Evolutionary conservation across 2,797 vertebrate genomes (phyloP), one percentile per base, ranked within the genome.

Genomic region (Dallia pectoralis): DNA sequence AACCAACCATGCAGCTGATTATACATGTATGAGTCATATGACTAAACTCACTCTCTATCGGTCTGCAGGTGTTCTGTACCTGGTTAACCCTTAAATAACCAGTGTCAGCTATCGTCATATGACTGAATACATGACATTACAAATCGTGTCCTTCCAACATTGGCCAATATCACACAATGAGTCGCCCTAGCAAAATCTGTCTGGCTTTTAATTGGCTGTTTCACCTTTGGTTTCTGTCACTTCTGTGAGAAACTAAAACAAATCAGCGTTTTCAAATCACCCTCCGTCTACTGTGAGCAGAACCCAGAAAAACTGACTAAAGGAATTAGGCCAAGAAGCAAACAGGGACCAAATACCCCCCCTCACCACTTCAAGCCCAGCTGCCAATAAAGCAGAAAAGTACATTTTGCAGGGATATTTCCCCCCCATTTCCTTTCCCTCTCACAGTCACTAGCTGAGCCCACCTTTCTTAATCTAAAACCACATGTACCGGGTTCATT

Each of bases 401-500:
- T 69, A 78, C 62, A 40, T 40, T 19, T 71, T 40, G 40, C 7
- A 7, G 5, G 40, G 70, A 65, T 67, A 67, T 29, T 63, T 75
- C 64, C 15, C 33, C n/a, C 74, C 71, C 47, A 77, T 84, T 27
- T 40, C 69, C 16, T 44, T 14, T n/a, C 67, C 48, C 16, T 53
- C 30, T 49, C 18, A 40, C 30, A 36, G 51, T 19, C 22, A 9
- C 47, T 67, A 64, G 36, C 40, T 27, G 66, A 67, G 71, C 73
- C 59, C 40, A 81, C 79, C 72, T 22, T 16, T 68, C 76, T 79
- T 74, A 68, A 81, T 78, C 74, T 78, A 72, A 77, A 79, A 61
- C 77, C 75, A 75, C 74, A 77, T 59, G 49, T 77, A 83, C 69
- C 72, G 71, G 70, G 63, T 76, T 87, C 73, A 67, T 77, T 82